Base-by-base conservation (phyloP, 64 coral and sea anemone species). In the Actinia tenebrosa region DNA sequence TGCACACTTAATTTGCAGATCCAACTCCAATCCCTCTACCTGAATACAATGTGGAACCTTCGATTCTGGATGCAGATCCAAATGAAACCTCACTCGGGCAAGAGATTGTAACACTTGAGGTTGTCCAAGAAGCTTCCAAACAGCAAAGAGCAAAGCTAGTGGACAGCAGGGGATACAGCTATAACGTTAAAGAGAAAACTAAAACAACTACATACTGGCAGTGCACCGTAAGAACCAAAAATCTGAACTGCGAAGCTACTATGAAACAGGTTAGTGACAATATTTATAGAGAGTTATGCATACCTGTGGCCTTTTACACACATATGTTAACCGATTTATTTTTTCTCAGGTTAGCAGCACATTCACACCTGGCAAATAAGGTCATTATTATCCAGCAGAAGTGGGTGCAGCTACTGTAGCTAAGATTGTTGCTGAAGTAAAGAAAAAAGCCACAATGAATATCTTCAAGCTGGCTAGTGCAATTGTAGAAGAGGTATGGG, bases 101-200 rank as follows among this genome's bases (percentile, higher is more conserved):
- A 55, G 53, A 61, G 18, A 14, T 61, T 22, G 44, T 86, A 5
- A 86, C 62, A 47, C 71, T 47, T 22, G 45, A 86, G 8, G 9
- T 71, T 17, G 43, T 86, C 8, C 54, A 80, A 53, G 75, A 56
- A 2, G 75, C 13, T 1, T 79, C 52, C 25, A 59, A 61, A 58
- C 77, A 60, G 54, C 52, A 56, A 44, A 78, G 60, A 15, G 52
- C 19, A 26, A 79, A 88, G 50, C 53, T 88, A 2, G 61, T 88
- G 18, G 53, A 88, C 71, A 88, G 68, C 75, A 45, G 86, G 19
- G 86, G 86, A 56, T 88, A 60, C 19, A 88, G 86, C 25, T 88
- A 88, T 22, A 79, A 88, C 75, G 5, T 79, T 4, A 88, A 88
- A 50, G 60, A 64, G 53, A 53, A 58, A 52, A 72, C 17, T 13